phyloP scores from a whole-genome alignment of 2,888 invertebrate species.

The Coenonympha arcania region DNA sequence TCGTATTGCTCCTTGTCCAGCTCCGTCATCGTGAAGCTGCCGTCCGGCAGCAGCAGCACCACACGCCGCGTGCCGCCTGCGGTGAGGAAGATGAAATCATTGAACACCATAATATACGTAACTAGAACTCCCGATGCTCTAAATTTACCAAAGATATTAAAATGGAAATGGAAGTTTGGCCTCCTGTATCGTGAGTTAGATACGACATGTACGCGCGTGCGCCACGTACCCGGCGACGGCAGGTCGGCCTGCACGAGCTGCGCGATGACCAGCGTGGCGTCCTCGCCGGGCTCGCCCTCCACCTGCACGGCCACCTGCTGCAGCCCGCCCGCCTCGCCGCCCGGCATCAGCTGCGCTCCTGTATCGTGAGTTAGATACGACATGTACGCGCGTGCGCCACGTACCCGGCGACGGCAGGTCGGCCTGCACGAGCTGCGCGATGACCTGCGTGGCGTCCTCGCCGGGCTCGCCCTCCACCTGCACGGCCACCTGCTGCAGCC shows the following conservation, averaged over 20 bases:
- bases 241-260: slow-evolving; percentile 89
- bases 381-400: slow-evolving; percentile 15
- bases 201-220: neutral
- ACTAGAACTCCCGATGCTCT: neutral
- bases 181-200: neutral
- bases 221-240: slow-evolving; percentile 82
- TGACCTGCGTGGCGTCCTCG: slow-evolving; percentile 83
- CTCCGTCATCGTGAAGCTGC: slow-evolving; percentile 89
- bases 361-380: neutral
- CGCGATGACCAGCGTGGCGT: slow-evolving; percentile 86
- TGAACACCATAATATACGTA: no score
- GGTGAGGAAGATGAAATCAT: neutral
- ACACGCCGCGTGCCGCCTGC: slow-evolving; percentile 87
- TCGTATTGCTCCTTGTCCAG: slow-evolving; percentile 89
- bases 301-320: slow-evolving; percentile 72
- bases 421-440: slow-evolving; percentile 88
- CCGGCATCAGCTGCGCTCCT: neutral
- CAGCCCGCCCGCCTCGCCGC: slow-evolving; percentile 21
- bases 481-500: slow-evolving; percentile 70
- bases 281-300: slow-evolving; percentile 73
- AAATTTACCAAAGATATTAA: no score
- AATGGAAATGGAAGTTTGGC: no score
- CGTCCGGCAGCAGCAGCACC: slow-evolving; percentile 87
- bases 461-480: slow-evolving; percentile 72
- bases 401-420: slow-evolving; percentile 88